Conservation (phyloP, 2,888 invertebrate genomes). For the Alentia gelatinosa region DNA sequence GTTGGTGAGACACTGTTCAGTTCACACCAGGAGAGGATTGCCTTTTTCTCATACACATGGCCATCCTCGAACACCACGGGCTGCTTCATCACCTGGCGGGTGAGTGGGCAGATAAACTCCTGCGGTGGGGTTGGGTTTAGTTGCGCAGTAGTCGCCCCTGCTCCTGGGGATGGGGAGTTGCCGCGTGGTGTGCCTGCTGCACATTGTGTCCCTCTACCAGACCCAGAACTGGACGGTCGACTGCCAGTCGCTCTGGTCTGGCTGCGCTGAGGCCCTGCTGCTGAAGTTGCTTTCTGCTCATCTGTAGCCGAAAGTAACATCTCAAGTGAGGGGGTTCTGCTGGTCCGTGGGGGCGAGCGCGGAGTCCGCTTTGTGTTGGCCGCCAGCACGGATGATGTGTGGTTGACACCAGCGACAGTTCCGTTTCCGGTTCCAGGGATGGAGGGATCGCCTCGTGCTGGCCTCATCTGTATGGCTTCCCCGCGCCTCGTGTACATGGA, state of each 20-base stretch:
- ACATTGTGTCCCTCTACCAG: not conserved
- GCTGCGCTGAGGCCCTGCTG: not conserved
- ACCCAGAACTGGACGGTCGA: not conserved
- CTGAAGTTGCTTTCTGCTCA: not conserved
- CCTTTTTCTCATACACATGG: not conserved
- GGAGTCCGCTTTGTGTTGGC: not conserved
- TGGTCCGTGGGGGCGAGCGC: not conserved
- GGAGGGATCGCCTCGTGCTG: not conserved
- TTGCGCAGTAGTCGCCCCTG: not conserved
- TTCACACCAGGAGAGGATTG: not conserved
- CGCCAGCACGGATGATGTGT: not conserved
- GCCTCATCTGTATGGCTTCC: constrained; percentile 5
- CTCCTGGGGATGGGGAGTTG: not conserved
- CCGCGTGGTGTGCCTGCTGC: not conserved
- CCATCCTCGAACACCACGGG: constrained; percentile 24
- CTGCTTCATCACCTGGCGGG: not conserved
- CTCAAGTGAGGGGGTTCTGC: not conserved
- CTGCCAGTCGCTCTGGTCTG: not conserved
- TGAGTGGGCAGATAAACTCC: constrained; percentile 21
- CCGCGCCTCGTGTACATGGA: not conserved
- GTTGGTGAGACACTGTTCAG: not conserved
- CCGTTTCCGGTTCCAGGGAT: not conserved
- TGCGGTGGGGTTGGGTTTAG: not conserved
- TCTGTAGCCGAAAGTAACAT: not conserved
- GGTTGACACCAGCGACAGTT: not conserved